Evolutionary conservation across 2,113 vertebrate species (phyloP), one percentile per base, ranked within the genome.

Genomic region (Lepus europaeus): DNA sequence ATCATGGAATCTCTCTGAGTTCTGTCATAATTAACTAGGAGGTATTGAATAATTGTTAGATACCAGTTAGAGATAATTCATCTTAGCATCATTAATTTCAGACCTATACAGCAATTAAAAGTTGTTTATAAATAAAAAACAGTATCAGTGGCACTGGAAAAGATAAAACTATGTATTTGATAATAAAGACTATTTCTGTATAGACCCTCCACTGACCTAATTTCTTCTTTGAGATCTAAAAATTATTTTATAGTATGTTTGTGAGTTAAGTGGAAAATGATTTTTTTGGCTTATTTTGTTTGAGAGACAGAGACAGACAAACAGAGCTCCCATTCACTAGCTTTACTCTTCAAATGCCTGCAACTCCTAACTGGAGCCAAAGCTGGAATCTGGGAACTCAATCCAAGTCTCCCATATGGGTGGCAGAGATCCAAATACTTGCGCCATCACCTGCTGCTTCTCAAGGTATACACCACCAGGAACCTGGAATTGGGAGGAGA

Each of bases 1-100:
- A 97, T 98, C 96, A 97, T 94, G n/a, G 17, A 64, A 16, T 97
- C 81, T 95, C 94, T 96, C 72, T 97, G 92, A 97, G 61, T 96
- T 97, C 92, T 97, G 79, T 96, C 81, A 93, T 93, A 80, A 81
- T 87, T 98, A 95, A 98, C 95, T 95, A 98, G 98, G 95, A 98
- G 86, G 76, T 95, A 97, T 84, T 96, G 81, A 69, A 97, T 97
- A 97, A 95, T 93, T 94, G 39, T 64, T 96, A 61, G 92, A 86
- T 95, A 82, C 6, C 74, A 94, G 61, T 90, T 76, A 98, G 94
- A 97, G 96, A 96, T 91, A 96, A 97, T 95, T 97, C n/a, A 31
- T 91, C 61, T 96, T 95, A 77, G 8, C 72, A 87, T 95, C 56
- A 93, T 95, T 97, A 94, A 97, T 98, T 97, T 97, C 91, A 95